Percentiles rank a stretch among this genome's conserved stretches.
Conservation (phyloP, 2,113 vertebrate genomes). For the Chinchilla lanigera region DNA sequence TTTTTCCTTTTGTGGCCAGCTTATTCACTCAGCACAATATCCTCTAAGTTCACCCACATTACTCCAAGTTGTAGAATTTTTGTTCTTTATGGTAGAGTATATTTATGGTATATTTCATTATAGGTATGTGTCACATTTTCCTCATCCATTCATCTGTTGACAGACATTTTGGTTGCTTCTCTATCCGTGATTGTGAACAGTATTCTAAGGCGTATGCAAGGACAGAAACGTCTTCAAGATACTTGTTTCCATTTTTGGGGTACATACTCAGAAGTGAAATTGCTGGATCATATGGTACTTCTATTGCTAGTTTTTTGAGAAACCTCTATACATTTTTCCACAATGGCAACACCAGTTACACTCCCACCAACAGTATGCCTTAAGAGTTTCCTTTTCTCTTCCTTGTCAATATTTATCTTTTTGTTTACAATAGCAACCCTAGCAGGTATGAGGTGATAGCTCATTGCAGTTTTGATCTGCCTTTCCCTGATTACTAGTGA, state of each 20-base stretch:
- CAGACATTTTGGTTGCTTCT: not conserved
- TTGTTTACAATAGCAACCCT: not conserved
- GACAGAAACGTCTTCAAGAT: not conserved
- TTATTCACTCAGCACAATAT: not conserved
- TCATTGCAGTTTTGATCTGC: not conserved
- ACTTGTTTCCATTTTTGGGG: not conserved
- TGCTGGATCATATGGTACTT: not conserved
- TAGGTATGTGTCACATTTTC: not conserved
- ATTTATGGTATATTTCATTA: too few relatives aligned
- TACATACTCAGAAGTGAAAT: not conserved
- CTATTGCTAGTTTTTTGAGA: not conserved
- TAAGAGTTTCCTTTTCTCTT: not conserved
- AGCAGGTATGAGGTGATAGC: not conserved
- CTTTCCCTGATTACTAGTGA: not conserved
- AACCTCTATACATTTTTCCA: not conserved
- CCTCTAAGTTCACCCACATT: not conserved
- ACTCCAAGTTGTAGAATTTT: not conserved
- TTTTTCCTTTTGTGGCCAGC: not conserved
- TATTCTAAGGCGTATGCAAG: not conserved
- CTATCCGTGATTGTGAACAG: not conserved
- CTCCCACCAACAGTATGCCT: not conserved
- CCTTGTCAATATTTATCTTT: not conserved
- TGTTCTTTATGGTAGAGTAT: not conserved
- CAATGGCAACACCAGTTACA: not conserved
- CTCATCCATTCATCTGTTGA: not conserved